Conservation (phyloP, 2,113 vertebrate species). For the Syngnathus typhle region DNA sequence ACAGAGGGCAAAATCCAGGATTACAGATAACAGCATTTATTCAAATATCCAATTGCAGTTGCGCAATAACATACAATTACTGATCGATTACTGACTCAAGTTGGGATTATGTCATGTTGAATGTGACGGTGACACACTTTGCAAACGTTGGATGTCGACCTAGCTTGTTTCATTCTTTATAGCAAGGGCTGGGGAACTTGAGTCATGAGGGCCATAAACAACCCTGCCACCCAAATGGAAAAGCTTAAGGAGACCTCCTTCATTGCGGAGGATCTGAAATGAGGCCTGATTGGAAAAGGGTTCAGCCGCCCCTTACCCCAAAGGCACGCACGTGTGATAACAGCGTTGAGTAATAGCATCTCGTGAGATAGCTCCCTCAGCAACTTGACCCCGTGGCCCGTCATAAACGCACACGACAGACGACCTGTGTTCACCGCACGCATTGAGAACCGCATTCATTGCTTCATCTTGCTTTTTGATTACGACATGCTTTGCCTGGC, state of each 20-base stretch:
- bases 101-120: neutral
- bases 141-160: constrained; percentile 11
- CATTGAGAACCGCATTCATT: neutral
- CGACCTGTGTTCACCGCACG: neutral
- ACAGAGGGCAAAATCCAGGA: constrained; percentile 41
- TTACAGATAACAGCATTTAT: neutral
- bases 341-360: constrained; percentile 13
- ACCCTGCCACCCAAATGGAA: too few species aligned
- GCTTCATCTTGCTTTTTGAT: neutral
- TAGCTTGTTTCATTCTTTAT: neutral
- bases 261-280: neutral
- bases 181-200: neutral
- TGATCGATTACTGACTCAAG: neutral
- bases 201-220: too few species aligned
- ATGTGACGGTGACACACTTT: constrained; percentile 11
- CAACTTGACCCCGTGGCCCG: constrained; percentile 12
- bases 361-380: constrained; percentile 21
- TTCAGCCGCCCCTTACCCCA: neutral
- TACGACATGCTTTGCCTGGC: constrained; percentile 29
- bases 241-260: neutral
- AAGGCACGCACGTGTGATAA: constrained; percentile 23
- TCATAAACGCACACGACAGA: neutral
- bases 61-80: neutral
- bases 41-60: constrained; percentile 10
- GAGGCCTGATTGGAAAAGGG: neutral